Percentiles rank a stretch among this genome's conserved stretches.
These are phyloP conservation scores for Lepus townsendii DNA, from an alignment of 2,797 vertebrate species.

Conservation along the genomic window DNA sequence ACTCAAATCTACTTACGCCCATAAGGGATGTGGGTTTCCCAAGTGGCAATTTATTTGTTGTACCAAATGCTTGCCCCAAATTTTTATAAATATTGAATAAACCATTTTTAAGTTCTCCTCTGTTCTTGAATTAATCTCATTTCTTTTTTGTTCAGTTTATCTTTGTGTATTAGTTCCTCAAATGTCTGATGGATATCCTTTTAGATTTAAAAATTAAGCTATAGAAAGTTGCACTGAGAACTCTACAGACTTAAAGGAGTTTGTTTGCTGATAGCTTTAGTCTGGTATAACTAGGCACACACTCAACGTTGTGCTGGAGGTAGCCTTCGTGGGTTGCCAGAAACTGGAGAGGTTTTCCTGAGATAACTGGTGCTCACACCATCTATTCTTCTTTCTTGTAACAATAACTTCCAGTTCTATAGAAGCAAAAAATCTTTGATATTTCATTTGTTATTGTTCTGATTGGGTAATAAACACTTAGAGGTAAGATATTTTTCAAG, in stretches of 20 bases:
- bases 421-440: background rate
- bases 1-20: too few relatives aligned
- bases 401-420: background rate
- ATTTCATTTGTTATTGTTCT: background rate
- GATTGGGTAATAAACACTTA: too few relatives aligned
- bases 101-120: background rate
- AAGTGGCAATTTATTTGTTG: too few relatives aligned
- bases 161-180: conserved; percentile 6
- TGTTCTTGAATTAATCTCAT: conserved; percentile 11
- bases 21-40: too few relatives aligned
- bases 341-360: background rate
- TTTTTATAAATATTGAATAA: background rate
- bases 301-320: background rate
- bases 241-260: background rate
- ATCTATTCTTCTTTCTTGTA: background rate
- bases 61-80: too few relatives aligned
- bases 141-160: conserved; percentile 12
- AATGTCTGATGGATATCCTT: background rate
- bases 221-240: background rate
- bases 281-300: background rate
- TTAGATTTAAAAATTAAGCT: background rate
- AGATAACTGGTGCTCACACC: background rate
- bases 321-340: background rate
- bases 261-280: background rate
- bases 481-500: background rate